Evolutionary conservation across 2,797 vertebrate genomes (phyloP), one percentile per base, ranked within the genome.

Genomic region (Ctenosaura bakeri): DNA sequence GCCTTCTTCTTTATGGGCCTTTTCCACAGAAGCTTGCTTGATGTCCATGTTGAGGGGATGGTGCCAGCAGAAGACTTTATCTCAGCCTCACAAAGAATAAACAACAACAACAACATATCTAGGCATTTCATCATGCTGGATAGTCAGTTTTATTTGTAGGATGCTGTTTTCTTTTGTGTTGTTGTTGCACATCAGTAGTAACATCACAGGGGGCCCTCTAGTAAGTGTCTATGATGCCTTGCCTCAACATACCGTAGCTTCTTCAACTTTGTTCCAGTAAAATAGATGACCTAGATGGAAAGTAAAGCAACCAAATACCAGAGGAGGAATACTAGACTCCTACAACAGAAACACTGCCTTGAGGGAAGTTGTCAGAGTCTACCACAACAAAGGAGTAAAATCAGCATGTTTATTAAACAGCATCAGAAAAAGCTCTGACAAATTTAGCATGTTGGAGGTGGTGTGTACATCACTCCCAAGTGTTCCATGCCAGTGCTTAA

Each of bases 121-220:
- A 79, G 76, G 32, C 13, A 88, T 88, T 66, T 69, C 50, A 80
- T 46, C n/a, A 35, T 80, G 24, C n/a, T 87, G 86, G 29, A 78
- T 79, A 64, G 18, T 52, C 29, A 46, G 12, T 54, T 69, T 50
- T 71, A 54, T 46, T 73, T 69, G 29, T 20, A 24, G 29, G 38
- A 22, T 71, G 32, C 1, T 85, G 22, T 29, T 16, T 0, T n/a
- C 26, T 32, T 12, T 87, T 86, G 59, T 42, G 52, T 80, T 42
- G 1, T 86, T 81, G 22, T 1, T 42, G 32, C 8, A 35, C 32
- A 54, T 76, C n/a, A 76, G 24, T 76, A 64, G 81, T 77, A 29
- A 50, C 29, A 7, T 79, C 56, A 76, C 38, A 32, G 59, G 26
- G 2, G 42, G 56, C 35, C 20, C 24, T 46, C 35, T 29, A 46